A percentile compares a stretch with the other conserved stretches of the same genome.
phyloP scores from a whole-genome alignment of 2,888 invertebrate genomes.

The Agrotis segetum region DNA sequence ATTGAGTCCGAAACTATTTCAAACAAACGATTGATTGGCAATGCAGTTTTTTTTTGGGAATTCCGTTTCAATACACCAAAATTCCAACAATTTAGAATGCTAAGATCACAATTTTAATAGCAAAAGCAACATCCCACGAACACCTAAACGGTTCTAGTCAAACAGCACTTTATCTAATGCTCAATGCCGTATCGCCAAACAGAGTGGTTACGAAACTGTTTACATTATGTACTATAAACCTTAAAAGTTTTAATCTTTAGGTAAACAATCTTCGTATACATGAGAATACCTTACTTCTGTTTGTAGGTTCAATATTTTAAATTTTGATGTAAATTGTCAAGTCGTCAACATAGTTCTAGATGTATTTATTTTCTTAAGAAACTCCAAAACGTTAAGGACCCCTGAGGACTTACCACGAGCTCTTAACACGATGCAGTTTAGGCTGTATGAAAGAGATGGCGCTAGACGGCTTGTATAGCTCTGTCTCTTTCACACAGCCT shows the following conservation, averaged over 20 bases:
- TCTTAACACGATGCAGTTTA: too few relatives aligned
- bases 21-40: too few relatives aligned
- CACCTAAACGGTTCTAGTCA: conserved; percentile 13
- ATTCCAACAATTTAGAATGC: background rate
- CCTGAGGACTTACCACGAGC: too few relatives aligned
- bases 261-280: conserved; percentile 40
- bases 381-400: background rate
- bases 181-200: conserved; percentile 56
- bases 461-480: too few relatives aligned
- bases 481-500: too few relatives aligned
- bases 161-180: conserved; percentile 35
- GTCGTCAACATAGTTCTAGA: background rate
- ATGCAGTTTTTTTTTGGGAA: background rate
- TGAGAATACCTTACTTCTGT: background rate
- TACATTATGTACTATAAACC: conserved; percentile 35
- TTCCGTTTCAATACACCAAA: background rate
- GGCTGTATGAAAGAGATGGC: too few relatives aligned
- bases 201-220: conserved; percentile 48
- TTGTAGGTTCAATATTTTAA: background rate
- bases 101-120: conserved; percentile 5
- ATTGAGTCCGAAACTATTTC: too few relatives aligned
- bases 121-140: conserved; percentile 37
- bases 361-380: background rate
- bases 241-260: conserved; percentile 52
- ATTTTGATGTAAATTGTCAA: too few relatives aligned